Conservation (phyloP, 2,888 invertebrate species). For the Baronia brevicornis region DNA sequence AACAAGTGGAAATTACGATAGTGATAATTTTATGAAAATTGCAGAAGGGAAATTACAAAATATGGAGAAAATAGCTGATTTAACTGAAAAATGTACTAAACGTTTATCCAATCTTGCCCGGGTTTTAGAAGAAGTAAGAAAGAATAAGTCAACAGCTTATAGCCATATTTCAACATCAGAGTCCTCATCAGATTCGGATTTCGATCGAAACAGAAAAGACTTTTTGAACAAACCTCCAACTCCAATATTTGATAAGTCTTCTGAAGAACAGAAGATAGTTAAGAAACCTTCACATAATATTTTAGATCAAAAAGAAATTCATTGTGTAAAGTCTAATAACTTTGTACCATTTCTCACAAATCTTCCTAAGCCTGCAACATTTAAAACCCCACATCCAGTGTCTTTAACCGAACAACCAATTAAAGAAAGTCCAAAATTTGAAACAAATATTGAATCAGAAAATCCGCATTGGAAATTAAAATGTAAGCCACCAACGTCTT, state of each 20-base stretch:
- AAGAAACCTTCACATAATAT: constrained; percentile 21
- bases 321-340: constrained; percentile 20
- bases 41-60: constrained; percentile 64
- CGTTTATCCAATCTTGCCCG: constrained; percentile 63
- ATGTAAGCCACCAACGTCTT: constrained; percentile 58
- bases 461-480: constrained; percentile 29
- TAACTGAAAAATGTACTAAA: constrained; percentile 65
- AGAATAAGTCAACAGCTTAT: constrained; percentile 57
- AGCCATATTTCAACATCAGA: constrained; percentile 56
- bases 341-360: constrained; percentile 43
- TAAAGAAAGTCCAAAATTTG: constrained; percentile 13
- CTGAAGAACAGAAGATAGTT: constrained; percentile 18
- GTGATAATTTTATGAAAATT: constrained; percentile 49
- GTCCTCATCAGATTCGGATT: constrained; percentile 48
- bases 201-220: constrained; percentile 35
- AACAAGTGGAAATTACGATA: constrained; percentile 42
- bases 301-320: constrained; percentile 18
- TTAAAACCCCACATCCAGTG: constrained; percentile 22
- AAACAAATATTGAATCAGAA: constrained; percentile 9
- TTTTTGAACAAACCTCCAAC: constrained; percentile 16
- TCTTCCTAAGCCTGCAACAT: constrained; percentile 45
- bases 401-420: constrained; percentile 12
- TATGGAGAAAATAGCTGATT: constrained; percentile 67
- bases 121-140: constrained; percentile 65
- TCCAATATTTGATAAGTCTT: constrained; percentile 8